phyloP scores from a whole-genome alignment of 92 coral and sea anemone species.

The Zoanthus sansibaricus region DNA sequence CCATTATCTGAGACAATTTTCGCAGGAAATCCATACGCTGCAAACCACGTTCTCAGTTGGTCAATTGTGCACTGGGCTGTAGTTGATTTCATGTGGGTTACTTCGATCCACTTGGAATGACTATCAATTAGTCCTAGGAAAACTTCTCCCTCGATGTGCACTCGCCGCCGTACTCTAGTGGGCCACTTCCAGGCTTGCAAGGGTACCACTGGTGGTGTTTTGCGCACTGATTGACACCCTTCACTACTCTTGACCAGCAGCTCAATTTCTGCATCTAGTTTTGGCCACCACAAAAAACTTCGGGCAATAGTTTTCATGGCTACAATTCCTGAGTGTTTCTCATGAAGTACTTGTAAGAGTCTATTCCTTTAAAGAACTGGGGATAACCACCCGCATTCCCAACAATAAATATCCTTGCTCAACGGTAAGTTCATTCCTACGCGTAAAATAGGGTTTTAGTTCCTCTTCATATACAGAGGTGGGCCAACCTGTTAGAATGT shows the following conservation, averaged over 20 bases:
- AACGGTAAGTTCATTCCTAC: constrained; percentile 60
- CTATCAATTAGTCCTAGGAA: constrained; percentile 63
- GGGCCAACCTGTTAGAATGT: constrained; percentile 70
- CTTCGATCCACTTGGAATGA: constrained; percentile 77
- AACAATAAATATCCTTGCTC: constrained; percentile 83
- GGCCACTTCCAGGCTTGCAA: constrained; percentile 73
- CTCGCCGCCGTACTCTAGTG: constrained; percentile 65
- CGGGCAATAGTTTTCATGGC: constrained; percentile 35
- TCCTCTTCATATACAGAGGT: constrained; percentile 50
- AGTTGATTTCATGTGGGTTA: constrained; percentile 51
- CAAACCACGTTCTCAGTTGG: constrained; percentile 56
- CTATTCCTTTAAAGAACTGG: constrained; percentile 52
- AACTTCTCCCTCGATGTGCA: constrained; percentile 56
- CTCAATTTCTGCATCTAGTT: constrained; percentile 54
- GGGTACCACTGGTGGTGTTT: constrained; percentile 41
- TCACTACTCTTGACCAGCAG: constrained; percentile 46
- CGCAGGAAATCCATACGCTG: constrained; percentile 57
- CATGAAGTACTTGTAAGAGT: constrained; percentile 66
- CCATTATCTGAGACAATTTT: constrained; percentile 62
- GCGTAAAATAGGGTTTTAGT: constrained; percentile 62
- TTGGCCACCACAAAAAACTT: constrained; percentile 55
- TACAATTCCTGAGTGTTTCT: constrained; percentile 67
- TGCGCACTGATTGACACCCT: constrained; percentile 55
- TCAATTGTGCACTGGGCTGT: constrained; percentile 63
- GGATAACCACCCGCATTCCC: constrained; percentile 73